Percentiles rank a stretch among this genome's conserved stretches.
Evolutionary conservation across 2,888 invertebrate species (phyloP).

Genomic region (Cyrtodaria siliqua): DNA sequence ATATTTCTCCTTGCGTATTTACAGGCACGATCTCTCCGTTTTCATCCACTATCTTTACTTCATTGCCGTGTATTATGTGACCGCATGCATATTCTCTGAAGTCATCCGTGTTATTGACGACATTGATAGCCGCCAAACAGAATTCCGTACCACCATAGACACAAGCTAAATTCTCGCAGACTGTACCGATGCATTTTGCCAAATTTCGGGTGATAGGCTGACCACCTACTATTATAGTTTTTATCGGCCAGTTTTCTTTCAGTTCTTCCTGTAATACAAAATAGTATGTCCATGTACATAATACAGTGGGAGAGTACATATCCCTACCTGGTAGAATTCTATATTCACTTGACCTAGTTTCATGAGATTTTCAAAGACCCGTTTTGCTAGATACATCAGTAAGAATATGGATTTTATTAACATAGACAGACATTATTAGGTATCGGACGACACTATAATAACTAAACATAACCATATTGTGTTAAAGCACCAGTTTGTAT

Average conservation of each 20-base stretch:
- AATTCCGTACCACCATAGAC: constrained; percentile 40
- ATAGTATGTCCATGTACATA: too few relatives aligned
- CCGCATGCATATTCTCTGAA: constrained; percentile 27
- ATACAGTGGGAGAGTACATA: too few relatives aligned
- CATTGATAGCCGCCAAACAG: not conserved
- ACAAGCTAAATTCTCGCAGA: not conserved
- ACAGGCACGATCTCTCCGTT: constrained; percentile 25
- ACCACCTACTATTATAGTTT: constrained; percentile 18
- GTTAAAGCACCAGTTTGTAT: too few relatives aligned
- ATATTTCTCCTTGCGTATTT: constrained; percentile 38
- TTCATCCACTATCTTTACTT: constrained; percentile 40
- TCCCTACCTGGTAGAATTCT: too few relatives aligned
- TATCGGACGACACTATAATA: too few relatives aligned
- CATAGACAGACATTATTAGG: too few relatives aligned
- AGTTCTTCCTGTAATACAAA: too few relatives aligned
- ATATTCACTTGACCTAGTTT: too few relatives aligned
- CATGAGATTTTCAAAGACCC: too few relatives aligned
- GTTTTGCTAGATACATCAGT: too few relatives aligned
- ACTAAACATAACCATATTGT: too few relatives aligned
- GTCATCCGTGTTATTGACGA: not conserved
- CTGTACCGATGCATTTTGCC: constrained; percentile 1
- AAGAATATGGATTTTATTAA: too few relatives aligned
- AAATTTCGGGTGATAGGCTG: constrained; percentile 18
- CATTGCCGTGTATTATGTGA: not conserved
- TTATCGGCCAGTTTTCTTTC: constrained; percentile 16